Conservation (phyloP, 2,888 invertebrate genomes). For the Drosophila crucigera region DNA sequence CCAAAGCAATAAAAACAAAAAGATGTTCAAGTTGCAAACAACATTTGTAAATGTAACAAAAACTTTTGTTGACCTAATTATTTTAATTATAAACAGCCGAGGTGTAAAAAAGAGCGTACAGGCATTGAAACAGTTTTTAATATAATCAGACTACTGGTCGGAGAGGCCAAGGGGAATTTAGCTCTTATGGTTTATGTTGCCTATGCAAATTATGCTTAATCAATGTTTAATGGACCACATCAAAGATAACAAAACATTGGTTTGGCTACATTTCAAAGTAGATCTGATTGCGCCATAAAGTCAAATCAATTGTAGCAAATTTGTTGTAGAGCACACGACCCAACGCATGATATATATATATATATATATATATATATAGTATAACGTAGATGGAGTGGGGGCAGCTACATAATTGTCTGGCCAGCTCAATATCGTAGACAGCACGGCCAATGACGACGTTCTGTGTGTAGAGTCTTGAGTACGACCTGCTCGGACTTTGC, state of each 20-base stretch:
- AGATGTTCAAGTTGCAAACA: constrained; percentile 12
- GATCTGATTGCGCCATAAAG: constrained; percentile 56
- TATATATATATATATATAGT: neutral
- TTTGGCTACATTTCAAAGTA: constrained; percentile 24
- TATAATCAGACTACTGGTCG: neutral
- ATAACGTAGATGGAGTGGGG: neutral
- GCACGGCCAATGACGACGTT: constrained; percentile 18
- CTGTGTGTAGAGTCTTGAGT: constrained; percentile 7
- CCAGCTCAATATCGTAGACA: constrained; percentile 48
- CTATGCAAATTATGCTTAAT: constrained; percentile 10
- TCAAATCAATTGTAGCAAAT: constrained; percentile 51
- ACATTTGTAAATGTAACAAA: constrained; percentile 37
- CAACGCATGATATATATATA: neutral
- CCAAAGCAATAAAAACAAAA: constrained; percentile 17
- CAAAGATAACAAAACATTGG: constrained; percentile 49
- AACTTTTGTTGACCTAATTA: constrained; percentile 50
- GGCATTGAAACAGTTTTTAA: neutral
- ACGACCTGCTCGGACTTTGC: constrained; percentile 18
- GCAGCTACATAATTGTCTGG: constrained; percentile 20
- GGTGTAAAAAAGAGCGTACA: constrained; percentile 23
- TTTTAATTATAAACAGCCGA: constrained; percentile 32
- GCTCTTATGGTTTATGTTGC: neutral
- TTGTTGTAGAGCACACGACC: constrained; percentile 28
- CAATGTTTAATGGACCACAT: constrained; percentile 45
- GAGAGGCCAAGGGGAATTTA: constrained; percentile 1